Evolutionary conservation across 2,797 vertebrate genomes (phyloP).

Genomic region (Cryptoblepharus egeriae): DNA sequence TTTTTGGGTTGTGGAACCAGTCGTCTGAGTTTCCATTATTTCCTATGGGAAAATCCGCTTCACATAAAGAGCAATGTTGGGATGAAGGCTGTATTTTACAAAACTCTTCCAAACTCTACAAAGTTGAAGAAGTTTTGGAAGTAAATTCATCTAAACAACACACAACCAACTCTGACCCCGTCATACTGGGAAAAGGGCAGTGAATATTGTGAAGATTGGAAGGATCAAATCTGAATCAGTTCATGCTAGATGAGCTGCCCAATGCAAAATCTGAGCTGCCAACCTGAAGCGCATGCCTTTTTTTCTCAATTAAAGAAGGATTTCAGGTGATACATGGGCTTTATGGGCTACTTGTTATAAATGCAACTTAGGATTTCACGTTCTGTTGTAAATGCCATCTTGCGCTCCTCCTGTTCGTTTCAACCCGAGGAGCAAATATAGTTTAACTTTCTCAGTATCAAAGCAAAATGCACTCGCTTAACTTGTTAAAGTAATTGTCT

Average conservation of each 20-base stretch:
- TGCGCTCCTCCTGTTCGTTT: slow-evolving; percentile 41
- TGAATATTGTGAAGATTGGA: neutral
- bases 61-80: too few species aligned
- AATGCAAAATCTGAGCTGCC: slow-evolving; percentile 24
- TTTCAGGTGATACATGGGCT: slow-evolving; percentile 23
- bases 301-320: slow-evolving; percentile 42
- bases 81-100: too few species aligned
- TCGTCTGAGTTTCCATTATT: too few species aligned
- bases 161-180: neutral
- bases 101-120: too few species aligned
- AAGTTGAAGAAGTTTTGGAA: neutral
- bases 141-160: neutral
- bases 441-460: slow-evolving; percentile 51
- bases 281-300: neutral
- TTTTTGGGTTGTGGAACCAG: too few species aligned
- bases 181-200: neutral
- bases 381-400: slow-evolving; percentile 32
- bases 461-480: slow-evolving; percentile 61
- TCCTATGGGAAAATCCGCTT: too few species aligned
- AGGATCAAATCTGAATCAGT: slow-evolving; percentile 38
- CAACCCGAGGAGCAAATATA: slow-evolving; percentile 16
- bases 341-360: slow-evolving; percentile 52
- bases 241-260: slow-evolving; percentile 16
- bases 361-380: slow-evolving; percentile 8
- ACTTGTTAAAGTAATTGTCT: slow-evolving; percentile 75